Conservation (phyloP, 1,140 invertebrate species). For the Lepidotrigona ventralis region DNA sequence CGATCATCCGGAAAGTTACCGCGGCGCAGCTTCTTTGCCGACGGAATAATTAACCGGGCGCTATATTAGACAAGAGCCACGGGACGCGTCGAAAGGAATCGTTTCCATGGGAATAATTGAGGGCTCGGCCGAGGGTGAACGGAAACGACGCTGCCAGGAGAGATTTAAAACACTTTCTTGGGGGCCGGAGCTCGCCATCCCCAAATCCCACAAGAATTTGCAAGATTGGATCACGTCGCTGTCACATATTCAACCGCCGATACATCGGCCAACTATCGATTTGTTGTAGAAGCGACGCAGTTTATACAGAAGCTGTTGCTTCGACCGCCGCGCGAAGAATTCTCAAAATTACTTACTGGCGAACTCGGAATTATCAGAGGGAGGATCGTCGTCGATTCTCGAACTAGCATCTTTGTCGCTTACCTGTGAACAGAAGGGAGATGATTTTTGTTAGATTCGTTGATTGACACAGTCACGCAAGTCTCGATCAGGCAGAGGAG, state of each 20-base stretch:
- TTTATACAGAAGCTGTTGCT: background rate
- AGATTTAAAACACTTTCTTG: conserved; percentile 59
- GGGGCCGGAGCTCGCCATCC: background rate
- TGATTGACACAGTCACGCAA: background rate
- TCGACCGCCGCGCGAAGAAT: background rate
- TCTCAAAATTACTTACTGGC: background rate
- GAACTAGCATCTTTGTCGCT: background rate
- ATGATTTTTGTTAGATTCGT: background rate
- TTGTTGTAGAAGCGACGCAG: background rate
- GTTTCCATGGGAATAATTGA: conserved; percentile 71
- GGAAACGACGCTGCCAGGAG: background rate
- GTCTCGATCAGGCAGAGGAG: too few species aligned
- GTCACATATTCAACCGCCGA: conserved; percentile 34
- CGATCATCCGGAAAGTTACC: conserved; percentile 54
- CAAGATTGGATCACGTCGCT: conserved; percentile 44
- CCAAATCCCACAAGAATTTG: conserved; percentile 42
- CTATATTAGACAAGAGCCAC: conserved; percentile 60
- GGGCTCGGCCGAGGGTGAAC: conserved; percentile 43
- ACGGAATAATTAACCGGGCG: conserved; percentile 65
- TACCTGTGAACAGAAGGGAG: conserved; percentile 23
- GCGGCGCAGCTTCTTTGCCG: conserved; percentile 52
- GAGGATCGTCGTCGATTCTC: background rate
- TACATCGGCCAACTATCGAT: conserved; percentile 34
- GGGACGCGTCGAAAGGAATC: conserved; percentile 50
- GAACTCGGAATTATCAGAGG: background rate